These are phyloP conservation scores for Reinhardtius hippoglossoides DNA, from an alignment of 2,113 vertebrate genomes.

Conservation along the genomic window DNA sequence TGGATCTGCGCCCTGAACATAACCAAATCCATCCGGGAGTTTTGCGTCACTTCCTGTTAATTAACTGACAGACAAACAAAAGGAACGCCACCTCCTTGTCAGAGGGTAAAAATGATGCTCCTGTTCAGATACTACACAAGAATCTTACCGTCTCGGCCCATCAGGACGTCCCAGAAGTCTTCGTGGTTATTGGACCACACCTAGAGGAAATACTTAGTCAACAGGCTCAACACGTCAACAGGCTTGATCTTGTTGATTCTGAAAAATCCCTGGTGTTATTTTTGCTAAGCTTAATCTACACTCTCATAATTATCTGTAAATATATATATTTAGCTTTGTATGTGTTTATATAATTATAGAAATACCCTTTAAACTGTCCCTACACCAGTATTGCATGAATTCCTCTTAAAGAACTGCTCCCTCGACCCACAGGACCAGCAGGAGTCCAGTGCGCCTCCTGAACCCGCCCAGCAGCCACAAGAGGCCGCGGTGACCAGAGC, in stretches of 20 bases:
- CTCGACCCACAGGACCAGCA: slow-evolving; percentile 42
- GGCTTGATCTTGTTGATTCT: not conserved
- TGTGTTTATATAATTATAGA: not conserved
- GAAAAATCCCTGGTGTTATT: not conserved
- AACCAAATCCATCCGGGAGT: too few species aligned
- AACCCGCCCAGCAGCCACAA: slow-evolving; percentile 50
- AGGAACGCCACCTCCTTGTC: too few species aligned
- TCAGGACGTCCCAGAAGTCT: too few species aligned
- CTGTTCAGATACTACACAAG: too few species aligned
- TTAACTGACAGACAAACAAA: too few species aligned
- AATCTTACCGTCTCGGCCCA: too few species aligned
- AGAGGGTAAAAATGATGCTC: too few species aligned
- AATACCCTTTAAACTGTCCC: not conserved
- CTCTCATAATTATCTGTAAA: not conserved
- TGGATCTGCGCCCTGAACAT: too few species aligned
- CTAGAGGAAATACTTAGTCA: not conserved
- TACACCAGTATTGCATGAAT: not conserved
- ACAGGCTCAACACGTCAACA: not conserved
- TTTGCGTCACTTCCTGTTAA: too few species aligned
- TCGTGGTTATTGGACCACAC: too few species aligned
- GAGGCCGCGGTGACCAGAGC: slow-evolving; percentile 38
- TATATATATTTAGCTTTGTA: not conserved
- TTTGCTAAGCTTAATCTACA: not conserved
- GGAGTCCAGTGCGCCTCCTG: slow-evolving; percentile 31
- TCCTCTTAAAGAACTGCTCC: not conserved